phyloP scores from a whole-genome alignment of 2,888 invertebrate genomes.

The Nasonovia ribisnigri region DNA sequence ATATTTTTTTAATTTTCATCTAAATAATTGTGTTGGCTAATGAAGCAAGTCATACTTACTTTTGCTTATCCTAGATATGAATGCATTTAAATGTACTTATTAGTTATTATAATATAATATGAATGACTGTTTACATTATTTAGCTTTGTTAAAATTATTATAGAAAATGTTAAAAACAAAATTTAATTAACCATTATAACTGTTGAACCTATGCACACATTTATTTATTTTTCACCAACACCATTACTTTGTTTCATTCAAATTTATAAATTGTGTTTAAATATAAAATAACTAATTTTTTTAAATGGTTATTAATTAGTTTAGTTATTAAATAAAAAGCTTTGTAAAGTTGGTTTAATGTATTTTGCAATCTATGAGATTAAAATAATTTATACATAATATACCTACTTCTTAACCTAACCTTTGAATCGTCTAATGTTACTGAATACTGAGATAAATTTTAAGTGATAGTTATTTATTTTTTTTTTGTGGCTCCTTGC shows the following conservation, averaged over 20 bases:
- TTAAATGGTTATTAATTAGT: background rate
- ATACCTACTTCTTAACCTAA: slow-evolving; percentile 9
- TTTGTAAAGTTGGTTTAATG: background rate
- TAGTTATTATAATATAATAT: background rate
- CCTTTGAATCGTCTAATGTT: slow-evolving; percentile 39
- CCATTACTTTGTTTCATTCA: background rate
- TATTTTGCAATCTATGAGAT: slow-evolving; percentile 5
- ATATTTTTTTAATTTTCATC: background rate
- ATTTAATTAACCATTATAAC: background rate
- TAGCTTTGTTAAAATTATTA: too few relatives aligned
- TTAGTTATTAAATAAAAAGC: background rate
- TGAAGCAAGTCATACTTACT: background rate
- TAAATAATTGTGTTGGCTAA: background rate
- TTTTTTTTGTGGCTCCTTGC: slow-evolving; percentile 52
- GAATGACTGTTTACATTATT: background rate
- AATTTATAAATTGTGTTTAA: background rate
- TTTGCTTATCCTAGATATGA: background rate
- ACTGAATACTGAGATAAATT: slow-evolving; percentile 37
- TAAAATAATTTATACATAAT: background rate
- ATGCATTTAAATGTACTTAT: background rate
- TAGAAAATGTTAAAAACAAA: background rate
- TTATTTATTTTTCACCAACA: background rate
- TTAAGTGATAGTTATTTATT: slow-evolving; percentile 45
- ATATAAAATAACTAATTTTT: background rate
- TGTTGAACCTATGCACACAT: background rate